Evolutionary conservation across 2,888 invertebrate species (phyloP).

Genomic region (Operophtera brumata): DNA sequence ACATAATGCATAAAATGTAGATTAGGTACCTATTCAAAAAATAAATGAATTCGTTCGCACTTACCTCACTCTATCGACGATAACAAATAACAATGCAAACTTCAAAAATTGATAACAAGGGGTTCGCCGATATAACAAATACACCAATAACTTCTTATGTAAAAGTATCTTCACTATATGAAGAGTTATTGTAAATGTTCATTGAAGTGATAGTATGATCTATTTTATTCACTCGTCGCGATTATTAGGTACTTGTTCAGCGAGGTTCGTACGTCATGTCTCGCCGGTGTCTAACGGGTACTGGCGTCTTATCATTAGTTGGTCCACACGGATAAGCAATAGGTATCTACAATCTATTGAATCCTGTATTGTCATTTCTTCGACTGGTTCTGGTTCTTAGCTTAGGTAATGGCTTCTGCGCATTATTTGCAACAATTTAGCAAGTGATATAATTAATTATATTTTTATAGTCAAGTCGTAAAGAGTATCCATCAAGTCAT

Average conservation of each 20-base stretch:
- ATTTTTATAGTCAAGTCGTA: too few species aligned
- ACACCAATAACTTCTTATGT: too few species aligned
- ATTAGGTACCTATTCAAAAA: too few species aligned
- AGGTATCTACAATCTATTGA: conserved; percentile 10
- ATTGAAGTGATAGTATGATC: too few species aligned
- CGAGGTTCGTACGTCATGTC: conserved; percentile 5
- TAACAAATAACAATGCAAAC: conserved; percentile 19
- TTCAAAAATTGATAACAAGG: conserved; percentile 10
- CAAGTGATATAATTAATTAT: too few species aligned
- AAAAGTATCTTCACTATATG: too few species aligned
- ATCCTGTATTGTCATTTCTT: conserved; percentile 11
- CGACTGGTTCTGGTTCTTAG: neutral
- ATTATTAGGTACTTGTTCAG: neutral
- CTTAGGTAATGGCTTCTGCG: too few species aligned
- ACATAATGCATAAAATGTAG: too few species aligned
- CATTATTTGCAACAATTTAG: too few species aligned
- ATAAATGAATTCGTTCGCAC: neutral
- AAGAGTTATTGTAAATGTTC: neutral
- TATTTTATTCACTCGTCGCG: conserved; percentile 1
- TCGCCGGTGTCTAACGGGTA: neutral
- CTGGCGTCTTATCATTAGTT: conserved; percentile 25
- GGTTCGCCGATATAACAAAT: too few species aligned
- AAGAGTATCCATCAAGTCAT: too few species aligned
- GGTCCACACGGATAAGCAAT: conserved; percentile 4
- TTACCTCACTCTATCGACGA: conserved; percentile 23